A percentile compares a stretch with the other conserved stretches of the same genome.
Conservation (phyloP, 2,113 vertebrate genomes). For the Tympanuchus pallidicinctus region DNA sequence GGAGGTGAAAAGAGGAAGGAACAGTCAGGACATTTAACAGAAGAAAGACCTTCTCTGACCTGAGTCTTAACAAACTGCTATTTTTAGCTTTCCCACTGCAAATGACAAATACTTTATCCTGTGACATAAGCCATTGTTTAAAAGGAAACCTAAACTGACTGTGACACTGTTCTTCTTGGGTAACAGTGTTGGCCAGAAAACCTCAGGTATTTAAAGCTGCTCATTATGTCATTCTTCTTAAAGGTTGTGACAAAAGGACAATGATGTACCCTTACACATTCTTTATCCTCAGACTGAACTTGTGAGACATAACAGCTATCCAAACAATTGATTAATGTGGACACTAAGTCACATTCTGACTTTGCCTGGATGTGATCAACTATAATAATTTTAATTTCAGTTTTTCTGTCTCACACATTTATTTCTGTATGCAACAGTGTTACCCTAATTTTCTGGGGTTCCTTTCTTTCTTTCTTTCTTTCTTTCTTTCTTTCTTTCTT, state of each 20-base stretch:
- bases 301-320: background rate
- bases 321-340: background rate
- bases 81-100: constrained; percentile 32
- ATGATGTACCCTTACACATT: background rate
- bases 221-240: background rate
- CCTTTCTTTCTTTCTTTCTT: background rate
- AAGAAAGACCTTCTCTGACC: background rate
- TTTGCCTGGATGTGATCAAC: background rate
- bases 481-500: no score
- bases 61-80: background rate
- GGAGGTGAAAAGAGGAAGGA: background rate
- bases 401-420: background rate
- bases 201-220: background rate
- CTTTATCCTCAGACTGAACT: background rate
- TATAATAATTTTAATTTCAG: background rate
- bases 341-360: background rate
- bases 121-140: background rate
- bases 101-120: constrained; percentile 30
- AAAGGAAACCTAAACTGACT: constrained; percentile 7
- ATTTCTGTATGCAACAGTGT: background rate
- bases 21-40: background rate
- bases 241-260: background rate
- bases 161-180: background rate
- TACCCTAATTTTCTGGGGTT: background rate
- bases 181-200: background rate